Base-by-base conservation (phyloP, 2,797 vertebrate species). In the Iguana delicatissima region DNA sequence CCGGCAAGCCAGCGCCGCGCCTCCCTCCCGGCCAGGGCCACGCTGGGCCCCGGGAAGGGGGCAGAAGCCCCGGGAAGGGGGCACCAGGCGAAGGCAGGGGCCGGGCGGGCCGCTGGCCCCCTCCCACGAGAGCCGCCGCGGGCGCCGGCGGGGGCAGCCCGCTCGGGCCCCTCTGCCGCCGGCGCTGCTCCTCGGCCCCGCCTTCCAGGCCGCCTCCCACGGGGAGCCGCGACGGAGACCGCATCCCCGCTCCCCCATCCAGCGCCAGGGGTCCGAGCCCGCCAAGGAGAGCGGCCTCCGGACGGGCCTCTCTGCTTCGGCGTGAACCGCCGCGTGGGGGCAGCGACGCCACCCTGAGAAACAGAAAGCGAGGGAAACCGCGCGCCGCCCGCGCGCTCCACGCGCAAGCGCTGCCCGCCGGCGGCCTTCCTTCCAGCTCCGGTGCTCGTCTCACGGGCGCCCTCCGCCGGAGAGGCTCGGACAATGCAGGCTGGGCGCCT, bases 131-230 rank as follows among this genome's bases (percentile, higher is more conserved):
- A 50, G 76, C 8, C 64, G 10, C 50, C 32, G 22, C 26, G 14
- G 80, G 50, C 29, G 69, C 13, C 13, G 29, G 38, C 38, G 67
- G 55, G 42, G 67, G 72, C 79, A 24, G 38, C 18, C 42, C n/a
- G 35, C 46, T 50, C 50, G 89, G 38, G 42, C 22, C 18, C 72
- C 73, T 20, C 18, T 12, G 81, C 13, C 29, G 24, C 67, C 6
- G 81, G 72, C 82, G 88, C 42, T 4, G 42, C 42, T 46, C 42
- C 87, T 91, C 90, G 52, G 69, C 87, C 88, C 57, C 91, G 90
- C 89, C 84, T 69, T 92, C 80, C 89, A 91, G 87, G 57, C 84
- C 93, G 52, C 90, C 95, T 91, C 88, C 91, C 92, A 84, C 57
- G 42, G 87, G 86, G 62, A 20, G 26, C 59, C 4, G 46, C n/a